Evolutionary conservation across 1,140 invertebrate species (phyloP).

Genomic region (Oncopodura yosiiana): DNA sequence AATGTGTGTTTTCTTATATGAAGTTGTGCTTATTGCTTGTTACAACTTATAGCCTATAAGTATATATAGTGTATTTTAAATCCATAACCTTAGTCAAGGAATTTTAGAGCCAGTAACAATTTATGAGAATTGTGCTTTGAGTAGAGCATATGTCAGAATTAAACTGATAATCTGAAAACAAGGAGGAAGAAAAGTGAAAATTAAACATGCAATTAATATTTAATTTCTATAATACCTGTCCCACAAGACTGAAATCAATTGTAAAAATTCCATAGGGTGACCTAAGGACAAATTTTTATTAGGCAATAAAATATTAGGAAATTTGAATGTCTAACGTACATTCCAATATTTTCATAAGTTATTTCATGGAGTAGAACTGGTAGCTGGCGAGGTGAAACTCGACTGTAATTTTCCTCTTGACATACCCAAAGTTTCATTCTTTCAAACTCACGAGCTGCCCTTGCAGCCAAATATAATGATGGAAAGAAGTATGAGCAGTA

Average conservation of each 20-base stretch:
- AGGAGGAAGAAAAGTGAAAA: background rate
- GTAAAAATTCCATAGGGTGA: slow-evolving; percentile 7
- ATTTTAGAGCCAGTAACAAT: too few species aligned
- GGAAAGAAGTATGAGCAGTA: slow-evolving; percentile 17
- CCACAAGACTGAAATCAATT: slow-evolving; percentile 5
- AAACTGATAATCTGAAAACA: slow-evolving; percentile 6
- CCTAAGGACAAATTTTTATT: too few species aligned
- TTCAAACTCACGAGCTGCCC: slow-evolving; percentile 1
- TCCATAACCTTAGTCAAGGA: too few species aligned
- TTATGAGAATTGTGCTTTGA: slow-evolving; percentile 6
- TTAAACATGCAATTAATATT: background rate
- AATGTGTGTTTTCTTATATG: too few species aligned
- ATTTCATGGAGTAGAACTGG: slow-evolving; percentile 3
- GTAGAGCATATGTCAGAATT: slow-evolving; percentile 5
- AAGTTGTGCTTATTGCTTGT: too few species aligned
- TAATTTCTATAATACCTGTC: slow-evolving; percentile 1
- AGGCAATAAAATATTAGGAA: too few species aligned
- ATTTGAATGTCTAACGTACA: too few species aligned
- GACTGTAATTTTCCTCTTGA: background rate
- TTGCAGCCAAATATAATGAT: slow-evolving; percentile 8
- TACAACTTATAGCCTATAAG: too few species aligned
- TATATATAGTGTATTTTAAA: too few species aligned
- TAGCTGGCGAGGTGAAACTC: background rate
- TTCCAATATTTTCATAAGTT: background rate
- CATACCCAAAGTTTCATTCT: slow-evolving; percentile 2